Evolutionary conservation across 2,888 invertebrate species (phyloP).

Genomic region (Eulithis testata): DNA sequence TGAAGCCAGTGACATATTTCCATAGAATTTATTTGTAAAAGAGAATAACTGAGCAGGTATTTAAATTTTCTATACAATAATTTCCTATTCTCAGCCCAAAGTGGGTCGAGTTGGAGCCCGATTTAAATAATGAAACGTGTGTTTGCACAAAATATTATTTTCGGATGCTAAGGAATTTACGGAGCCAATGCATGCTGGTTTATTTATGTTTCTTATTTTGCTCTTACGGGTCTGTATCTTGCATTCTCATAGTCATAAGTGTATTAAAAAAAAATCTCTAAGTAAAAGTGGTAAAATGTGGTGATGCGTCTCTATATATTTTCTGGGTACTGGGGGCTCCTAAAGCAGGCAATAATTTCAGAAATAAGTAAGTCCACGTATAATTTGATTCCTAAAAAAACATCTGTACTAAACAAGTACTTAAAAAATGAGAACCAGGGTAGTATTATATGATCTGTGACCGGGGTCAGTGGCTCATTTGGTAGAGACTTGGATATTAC

Average conservation of each 20-base stretch:
- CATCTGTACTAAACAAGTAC: too few relatives aligned
- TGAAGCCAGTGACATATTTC: background rate
- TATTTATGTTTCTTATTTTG: slow-evolving; percentile 24
- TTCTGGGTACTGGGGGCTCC: too few relatives aligned
- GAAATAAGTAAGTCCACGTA: too few relatives aligned
- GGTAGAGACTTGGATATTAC: too few relatives aligned
- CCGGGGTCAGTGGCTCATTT: too few relatives aligned
- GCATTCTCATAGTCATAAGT: background rate
- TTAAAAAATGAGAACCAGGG: too few relatives aligned
- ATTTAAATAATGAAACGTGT: slow-evolving; percentile 49
- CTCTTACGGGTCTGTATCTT: slow-evolving; percentile 2
- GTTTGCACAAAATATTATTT: slow-evolving; percentile 47
- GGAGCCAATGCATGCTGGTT: slow-evolving; percentile 40
- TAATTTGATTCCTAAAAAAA: too few relatives aligned
- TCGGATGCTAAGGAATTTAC: slow-evolving; percentile 9
- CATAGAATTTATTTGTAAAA: slow-evolving; percentile 27
- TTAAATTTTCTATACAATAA: slow-evolving; percentile 50
- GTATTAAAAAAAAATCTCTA: too few relatives aligned
- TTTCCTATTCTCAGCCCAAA: slow-evolving; percentile 48
- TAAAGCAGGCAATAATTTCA: too few relatives aligned
- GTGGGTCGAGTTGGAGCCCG: slow-evolving; percentile 43
- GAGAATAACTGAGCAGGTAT: slow-evolving; percentile 33
- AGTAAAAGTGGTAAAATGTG: too few relatives aligned
- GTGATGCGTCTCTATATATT: too few relatives aligned
- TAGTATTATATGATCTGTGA: too few relatives aligned